phyloP scores from a whole-genome alignment of 2,888 invertebrate species.

The Melanostoma mellinum region DNA sequence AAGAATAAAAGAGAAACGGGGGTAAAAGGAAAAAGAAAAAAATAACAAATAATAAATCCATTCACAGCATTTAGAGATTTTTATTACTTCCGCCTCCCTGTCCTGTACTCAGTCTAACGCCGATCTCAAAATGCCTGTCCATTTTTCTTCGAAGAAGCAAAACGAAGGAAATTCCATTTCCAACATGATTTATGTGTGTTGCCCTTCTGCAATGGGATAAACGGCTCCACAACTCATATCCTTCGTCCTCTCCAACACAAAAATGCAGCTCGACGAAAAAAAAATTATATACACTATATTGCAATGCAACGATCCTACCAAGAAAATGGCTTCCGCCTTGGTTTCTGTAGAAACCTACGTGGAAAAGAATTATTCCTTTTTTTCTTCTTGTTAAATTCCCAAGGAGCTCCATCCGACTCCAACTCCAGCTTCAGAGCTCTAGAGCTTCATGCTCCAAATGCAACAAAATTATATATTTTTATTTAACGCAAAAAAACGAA shows the following conservation, averaged over 20 bases:
- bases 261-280: conserved; percentile 16
- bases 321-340: conserved; percentile 10
- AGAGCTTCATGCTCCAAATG: conserved; percentile 16
- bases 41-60: conserved; percentile 37
- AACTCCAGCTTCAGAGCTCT: background rate
- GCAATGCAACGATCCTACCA: conserved; percentile 24
- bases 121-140: conserved; percentile 37
- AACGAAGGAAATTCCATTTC: conserved; percentile 60
- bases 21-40: conserved; percentile 10
- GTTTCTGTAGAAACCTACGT: background rate
- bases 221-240: conserved; percentile 57
- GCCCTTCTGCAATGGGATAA: conserved; percentile 51
- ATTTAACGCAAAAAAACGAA: conserved; percentile 22
- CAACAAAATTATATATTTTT: conserved; percentile 46
- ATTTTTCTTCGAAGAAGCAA: conserved; percentile 34
- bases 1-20: background rate
- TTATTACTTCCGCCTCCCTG: conserved; percentile 51
- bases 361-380: conserved; percentile 6
- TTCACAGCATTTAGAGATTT: conserved; percentile 60
- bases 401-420: background rate
- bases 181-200: conserved; percentile 59
- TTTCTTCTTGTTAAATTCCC: background rate
- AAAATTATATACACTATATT: too few species aligned
- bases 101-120: conserved; percentile 16
- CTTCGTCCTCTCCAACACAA: background rate